phyloP scores from a whole-genome alignment of 2,113 vertebrate species.

The Burhinus bistriatus region DNA sequence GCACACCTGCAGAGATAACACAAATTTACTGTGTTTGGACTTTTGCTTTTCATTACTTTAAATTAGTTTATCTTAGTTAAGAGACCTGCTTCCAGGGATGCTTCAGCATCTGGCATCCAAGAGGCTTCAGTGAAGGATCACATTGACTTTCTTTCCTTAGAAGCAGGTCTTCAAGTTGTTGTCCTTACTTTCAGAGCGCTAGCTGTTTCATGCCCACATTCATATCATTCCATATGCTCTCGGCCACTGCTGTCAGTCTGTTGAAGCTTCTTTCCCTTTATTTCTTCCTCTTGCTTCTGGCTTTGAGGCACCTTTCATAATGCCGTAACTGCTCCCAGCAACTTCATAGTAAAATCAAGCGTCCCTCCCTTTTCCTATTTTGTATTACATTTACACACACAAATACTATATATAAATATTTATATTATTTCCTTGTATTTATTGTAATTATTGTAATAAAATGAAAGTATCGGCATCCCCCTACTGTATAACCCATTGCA shows the following conservation, averaged over 20 bases:
- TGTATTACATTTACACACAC: neutral
- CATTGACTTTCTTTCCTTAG: neutral
- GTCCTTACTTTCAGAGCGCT: neutral
- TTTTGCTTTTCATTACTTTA: neutral
- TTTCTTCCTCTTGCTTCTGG: neutral
- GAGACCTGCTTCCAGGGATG: neutral
- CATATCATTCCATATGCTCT: neutral
- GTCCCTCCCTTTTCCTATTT: neutral
- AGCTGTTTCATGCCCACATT: neutral
- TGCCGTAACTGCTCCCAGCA: neutral
- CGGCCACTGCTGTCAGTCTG: neutral
- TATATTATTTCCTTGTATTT: neutral
- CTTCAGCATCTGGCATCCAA: neutral
- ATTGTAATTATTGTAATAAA: neutral
- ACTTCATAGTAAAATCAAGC: neutral
- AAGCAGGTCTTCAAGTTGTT: neutral
- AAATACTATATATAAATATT: neutral
- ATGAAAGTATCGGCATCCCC: fast-evolving
- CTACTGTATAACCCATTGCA: neutral
- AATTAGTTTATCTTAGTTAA: neutral
- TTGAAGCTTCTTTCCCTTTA: neutral
- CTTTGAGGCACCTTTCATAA: neutral
- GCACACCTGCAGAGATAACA: neutral
- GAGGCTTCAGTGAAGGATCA: neutral
- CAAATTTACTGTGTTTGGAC: neutral